Evolutionary conservation across 2,888 invertebrate genomes (phyloP).

Genomic region (Zonitis immaculata): DNA sequence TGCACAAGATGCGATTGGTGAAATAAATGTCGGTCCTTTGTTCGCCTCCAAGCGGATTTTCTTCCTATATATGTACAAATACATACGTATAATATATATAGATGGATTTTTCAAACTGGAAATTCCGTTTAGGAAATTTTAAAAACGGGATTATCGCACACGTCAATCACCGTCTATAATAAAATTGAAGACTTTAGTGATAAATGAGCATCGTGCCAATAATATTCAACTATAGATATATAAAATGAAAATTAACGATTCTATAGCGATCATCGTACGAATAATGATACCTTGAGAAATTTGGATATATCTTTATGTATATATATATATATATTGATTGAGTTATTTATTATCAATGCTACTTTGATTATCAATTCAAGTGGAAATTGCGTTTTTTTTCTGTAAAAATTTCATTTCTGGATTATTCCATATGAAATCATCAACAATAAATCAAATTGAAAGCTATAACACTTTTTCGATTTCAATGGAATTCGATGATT

Average conservation of each 20-base stretch:
- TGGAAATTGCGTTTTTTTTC: no score
- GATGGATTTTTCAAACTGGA: neutral
- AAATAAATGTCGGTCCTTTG: slow-evolving; percentile 28
- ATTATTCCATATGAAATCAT: no score
- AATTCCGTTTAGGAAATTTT: neutral
- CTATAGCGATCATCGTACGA: neutral
- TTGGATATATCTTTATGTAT: no score
- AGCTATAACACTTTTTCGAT: no score
- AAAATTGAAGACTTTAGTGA: neutral
- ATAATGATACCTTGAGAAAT: neutral
- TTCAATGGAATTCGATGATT: no score
- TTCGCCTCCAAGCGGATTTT: slow-evolving; percentile 9
- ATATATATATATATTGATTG: no score
- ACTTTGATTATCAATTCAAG: neutral
- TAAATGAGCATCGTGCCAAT: neutral
- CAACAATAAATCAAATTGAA: no score
- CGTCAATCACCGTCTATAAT: neutral
- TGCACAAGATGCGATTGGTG: slow-evolving; percentile 26
- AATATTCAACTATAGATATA: no score
- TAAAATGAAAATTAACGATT: slow-evolving; percentile 1
- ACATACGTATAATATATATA: no score
- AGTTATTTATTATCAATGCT: neutral
- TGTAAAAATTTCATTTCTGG: no score
- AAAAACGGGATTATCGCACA: neutral
- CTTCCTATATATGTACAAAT: no score